A percentile compares a stretch with the other conserved stretches of the same genome.
phyloP scores from a whole-genome alignment of 2,113 vertebrate species.

The Microcebus murinus region DNA sequence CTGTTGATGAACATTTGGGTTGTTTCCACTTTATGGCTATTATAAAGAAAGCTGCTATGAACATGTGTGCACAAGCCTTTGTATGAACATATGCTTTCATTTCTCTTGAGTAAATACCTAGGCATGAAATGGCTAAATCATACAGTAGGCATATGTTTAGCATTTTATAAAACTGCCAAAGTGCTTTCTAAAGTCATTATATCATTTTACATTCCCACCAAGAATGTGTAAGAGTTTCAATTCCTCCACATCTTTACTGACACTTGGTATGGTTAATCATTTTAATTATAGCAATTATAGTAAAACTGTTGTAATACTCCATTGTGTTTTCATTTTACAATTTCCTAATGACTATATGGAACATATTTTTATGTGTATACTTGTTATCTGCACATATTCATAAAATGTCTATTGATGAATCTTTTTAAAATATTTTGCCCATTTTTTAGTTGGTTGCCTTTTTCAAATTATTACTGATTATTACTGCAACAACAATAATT shows the following conservation, averaged over 20 bases:
- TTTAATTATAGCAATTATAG: background rate
- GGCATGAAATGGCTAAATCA: background rate
- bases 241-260: background rate
- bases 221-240: background rate
- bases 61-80: background rate
- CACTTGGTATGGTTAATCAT: background rate
- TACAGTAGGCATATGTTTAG: background rate
- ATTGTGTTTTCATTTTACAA: background rate
- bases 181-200: background rate
- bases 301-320: background rate
- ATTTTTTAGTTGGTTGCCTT: background rate
- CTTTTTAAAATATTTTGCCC: background rate
- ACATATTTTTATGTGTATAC: background rate
- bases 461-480: background rate
- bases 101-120: conserved; percentile 3
- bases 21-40: background rate
- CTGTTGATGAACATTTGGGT: background rate
- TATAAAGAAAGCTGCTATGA: background rate
- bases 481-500: background rate
- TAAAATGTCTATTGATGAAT: background rate
- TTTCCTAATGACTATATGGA: background rate
- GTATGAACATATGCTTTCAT: background rate
- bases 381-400: background rate
- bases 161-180: background rate
- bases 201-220: background rate